Percentiles rank a stretch among this genome's conserved stretches.
phyloP scores from a whole-genome alignment of 2,888 invertebrate species.

The Cloeon dipterum region DNA sequence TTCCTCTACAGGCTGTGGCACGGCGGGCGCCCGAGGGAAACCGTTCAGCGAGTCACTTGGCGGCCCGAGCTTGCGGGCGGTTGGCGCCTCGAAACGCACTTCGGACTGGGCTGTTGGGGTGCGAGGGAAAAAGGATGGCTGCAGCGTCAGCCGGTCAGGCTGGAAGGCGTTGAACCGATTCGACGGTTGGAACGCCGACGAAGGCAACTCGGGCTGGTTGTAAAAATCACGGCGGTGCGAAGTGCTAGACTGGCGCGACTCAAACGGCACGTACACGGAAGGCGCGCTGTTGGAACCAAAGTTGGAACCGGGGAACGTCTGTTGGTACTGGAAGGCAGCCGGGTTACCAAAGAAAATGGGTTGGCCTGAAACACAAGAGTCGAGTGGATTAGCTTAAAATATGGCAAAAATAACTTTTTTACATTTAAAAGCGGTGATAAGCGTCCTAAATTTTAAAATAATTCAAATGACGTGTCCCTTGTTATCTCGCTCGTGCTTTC shows the following conservation, averaged over 20 bases:
- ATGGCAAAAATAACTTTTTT: too few species aligned
- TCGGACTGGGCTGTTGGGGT: conserved; percentile 4
- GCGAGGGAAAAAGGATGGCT: conserved; percentile 1
- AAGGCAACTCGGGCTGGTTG: neutral
- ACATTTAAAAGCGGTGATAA: too few species aligned
- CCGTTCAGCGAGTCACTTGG: too few species aligned
- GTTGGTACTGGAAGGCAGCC: conserved; percentile 6
- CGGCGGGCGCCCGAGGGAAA: neutral
- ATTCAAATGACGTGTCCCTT: too few species aligned
- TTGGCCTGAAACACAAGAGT: neutral
- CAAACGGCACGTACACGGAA: conserved; percentile 13
- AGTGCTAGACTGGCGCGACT: conserved; percentile 20
- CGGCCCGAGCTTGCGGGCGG: too few species aligned
- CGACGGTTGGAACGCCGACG: conserved; percentile 6
- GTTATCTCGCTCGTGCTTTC: too few species aligned
- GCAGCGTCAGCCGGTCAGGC: conserved; percentile 12
- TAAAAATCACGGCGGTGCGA: neutral
- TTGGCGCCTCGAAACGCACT: too few species aligned
- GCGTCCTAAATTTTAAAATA: too few species aligned
- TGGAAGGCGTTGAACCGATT: conserved; percentile 25
- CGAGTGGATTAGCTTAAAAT: too few species aligned
- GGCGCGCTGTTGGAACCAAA: conserved; percentile 5
- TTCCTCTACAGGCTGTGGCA: conserved; percentile 12
- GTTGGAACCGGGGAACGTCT: conserved; percentile 12
- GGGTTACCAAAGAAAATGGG: neutral